Percentiles rank a stretch among this genome's conserved stretches.
phyloP scores from a whole-genome alignment of 2,113 vertebrate species.

The Dipodomys spectabilis region DNA sequence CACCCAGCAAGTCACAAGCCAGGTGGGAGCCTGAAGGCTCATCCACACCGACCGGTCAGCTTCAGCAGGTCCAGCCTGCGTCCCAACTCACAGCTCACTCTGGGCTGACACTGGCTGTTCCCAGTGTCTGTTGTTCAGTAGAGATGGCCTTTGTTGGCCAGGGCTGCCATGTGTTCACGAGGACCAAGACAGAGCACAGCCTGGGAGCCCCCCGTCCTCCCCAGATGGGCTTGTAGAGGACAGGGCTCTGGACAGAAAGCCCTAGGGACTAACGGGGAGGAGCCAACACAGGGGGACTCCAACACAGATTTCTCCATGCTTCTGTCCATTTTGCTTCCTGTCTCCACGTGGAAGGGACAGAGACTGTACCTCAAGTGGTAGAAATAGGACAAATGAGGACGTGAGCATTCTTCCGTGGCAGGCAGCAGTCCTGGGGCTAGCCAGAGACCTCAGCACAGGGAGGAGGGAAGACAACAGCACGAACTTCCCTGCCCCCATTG shows the following conservation, averaged over 20 bases:
- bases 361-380: too few relatives aligned
- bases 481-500: accelerated
- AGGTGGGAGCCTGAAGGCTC: too few relatives aligned
- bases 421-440: too few relatives aligned
- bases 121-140: background rate
- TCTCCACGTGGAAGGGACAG: background rate
- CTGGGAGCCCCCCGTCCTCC: accelerated
- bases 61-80: background rate
- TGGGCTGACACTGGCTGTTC: background rate
- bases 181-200: accelerated
- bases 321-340: background rate
- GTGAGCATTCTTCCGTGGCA: too few relatives aligned
- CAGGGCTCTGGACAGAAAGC: background rate
- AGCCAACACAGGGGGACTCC: accelerated
- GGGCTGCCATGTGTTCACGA: background rate
- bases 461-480: accelerated
- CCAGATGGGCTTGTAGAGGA: accelerated
- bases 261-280: accelerated
- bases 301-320: accelerated
- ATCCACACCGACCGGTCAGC: too few relatives aligned
- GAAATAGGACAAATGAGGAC: too few relatives aligned
- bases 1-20: too few relatives aligned
- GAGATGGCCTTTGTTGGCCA: background rate
- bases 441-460: accelerated
- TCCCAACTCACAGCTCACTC: background rate